Conservation (phyloP, 2,113 vertebrate species). For the Scolopax mira region DNA sequence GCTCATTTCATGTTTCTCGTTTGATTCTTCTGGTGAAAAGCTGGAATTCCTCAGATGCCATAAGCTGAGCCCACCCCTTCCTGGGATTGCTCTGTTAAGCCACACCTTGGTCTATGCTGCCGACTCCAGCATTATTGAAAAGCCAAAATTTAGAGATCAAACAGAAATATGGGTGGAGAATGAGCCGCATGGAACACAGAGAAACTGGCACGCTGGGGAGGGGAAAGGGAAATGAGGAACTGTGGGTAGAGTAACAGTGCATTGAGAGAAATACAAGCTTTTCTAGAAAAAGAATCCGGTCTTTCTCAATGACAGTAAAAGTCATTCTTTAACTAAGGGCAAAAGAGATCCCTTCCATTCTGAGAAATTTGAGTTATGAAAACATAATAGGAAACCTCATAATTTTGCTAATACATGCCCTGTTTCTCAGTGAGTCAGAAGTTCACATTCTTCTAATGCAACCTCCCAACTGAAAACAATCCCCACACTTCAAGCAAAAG, state of each 20-base stretch:
- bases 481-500: conserved; percentile 43
- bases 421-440: conserved; percentile 46
- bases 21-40: not conserved
- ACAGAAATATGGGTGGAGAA: not conserved
- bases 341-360: conserved; percentile 24
- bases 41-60: not conserved
- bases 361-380: conserved; percentile 43
- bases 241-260: not conserved
- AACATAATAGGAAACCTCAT: conserved; percentile 43
- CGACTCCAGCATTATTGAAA: fast-evolving
- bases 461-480: conserved; percentile 56
- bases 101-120: not conserved
- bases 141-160: not conserved
- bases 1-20: not conserved
- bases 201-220: not conserved
- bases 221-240: not conserved
- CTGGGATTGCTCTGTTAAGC: not conserved
- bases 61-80: not conserved
- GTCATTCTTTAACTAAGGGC: not conserved
- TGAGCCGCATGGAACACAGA: not conserved
- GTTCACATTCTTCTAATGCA: conserved; percentile 56
- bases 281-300: not conserved
- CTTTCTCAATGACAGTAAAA: conserved; percentile 34
- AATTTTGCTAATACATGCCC: not conserved
- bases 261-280: not conserved